Evolutionary conservation across 2,797 vertebrate species (phyloP), one percentile per base, ranked within the genome.

Genomic region (Perodicticus potto): DNA sequence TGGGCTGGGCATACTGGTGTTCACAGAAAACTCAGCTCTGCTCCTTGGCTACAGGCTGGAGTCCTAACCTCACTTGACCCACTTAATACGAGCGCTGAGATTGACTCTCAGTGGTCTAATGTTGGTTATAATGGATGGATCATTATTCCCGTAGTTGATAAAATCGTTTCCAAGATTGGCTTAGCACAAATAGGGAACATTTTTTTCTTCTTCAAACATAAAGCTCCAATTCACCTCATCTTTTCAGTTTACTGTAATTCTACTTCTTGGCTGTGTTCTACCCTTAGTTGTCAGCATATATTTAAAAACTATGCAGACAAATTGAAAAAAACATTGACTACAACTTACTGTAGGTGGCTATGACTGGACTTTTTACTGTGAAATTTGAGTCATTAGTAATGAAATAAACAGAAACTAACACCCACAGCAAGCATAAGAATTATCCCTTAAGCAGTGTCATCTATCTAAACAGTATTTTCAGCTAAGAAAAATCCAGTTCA

Each of bases 301-400:
- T 40, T 76, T 82, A 77, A 87, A 91, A 77, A 57, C 19, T 80
- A 81, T 27, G 53, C 27, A 70, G 45, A 88, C 53, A 25, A 5
- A 45, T 29, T 27, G 70, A 29, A 23, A 40, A 59, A 73, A 73
- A 73, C 7, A 53, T 57, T 76, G 82, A 65, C 0, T 13, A 87
- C 77, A 40, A 43, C 63, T 67, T 43, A 63, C 78, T 12, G 92
- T 59, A 29, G 80, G 86, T 76, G 81, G 77, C 12, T 32, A 59
- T 61, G 89, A 84, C 85, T 86, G 86, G 55, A 76, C 83, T 85
- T 63, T 77, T 37, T 59, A 77, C 78, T 37, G 29, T 78, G 86
- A 89, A 69, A 94, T 61, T 63, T 76, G 92, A 96, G 77, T 96
- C 94, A 81, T 65, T 77, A 96, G 74, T 92, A 85, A 93, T 81